These are phyloP conservation scores for Corythoichthys haematopterus DNA, from an alignment of 2,113 vertebrate genomes.

Conservation along the genomic window DNA sequence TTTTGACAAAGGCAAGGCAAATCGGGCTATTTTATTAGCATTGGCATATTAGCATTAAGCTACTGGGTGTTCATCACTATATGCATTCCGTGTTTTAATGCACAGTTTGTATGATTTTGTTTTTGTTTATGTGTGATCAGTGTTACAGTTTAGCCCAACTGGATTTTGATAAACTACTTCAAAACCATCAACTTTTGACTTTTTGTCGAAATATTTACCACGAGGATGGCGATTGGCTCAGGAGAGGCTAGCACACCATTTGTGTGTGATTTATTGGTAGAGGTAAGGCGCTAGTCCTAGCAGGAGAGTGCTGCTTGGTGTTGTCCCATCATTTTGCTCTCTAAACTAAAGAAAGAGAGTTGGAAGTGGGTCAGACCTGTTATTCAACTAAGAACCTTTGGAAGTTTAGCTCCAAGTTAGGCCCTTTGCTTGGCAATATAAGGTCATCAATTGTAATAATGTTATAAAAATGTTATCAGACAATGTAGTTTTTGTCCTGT, in stretches of 20 bases:
- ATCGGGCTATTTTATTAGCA: no score
- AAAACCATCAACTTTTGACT: no score
- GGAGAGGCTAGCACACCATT: constrained; percentile 16
- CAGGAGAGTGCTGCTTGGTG: constrained; percentile 10
- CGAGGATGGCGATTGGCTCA: constrained; percentile 16
- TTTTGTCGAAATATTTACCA: constrained; percentile 2
- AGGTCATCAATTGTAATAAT: background rate
- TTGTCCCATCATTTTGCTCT: constrained; percentile 1
- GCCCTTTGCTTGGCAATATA: background rate
- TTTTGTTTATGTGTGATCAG: no score
- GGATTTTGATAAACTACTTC: no score
- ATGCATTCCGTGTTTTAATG: no score
- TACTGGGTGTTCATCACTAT: no score
- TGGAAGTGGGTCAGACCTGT: background rate
- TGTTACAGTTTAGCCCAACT: no score
- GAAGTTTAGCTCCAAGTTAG: background rate
- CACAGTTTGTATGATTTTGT: no score
- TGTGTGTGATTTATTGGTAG: constrained; percentile 17
- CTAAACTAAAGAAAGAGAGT: background rate
- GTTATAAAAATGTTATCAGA: no score
- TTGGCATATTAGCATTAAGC: no score
- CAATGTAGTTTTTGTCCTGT: background rate
- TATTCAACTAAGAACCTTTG: background rate
- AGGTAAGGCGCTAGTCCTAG: constrained; percentile 19
- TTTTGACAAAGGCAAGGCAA: no score